phyloP scores from a whole-genome alignment of 2,113 vertebrate genomes.

The Agapornis roseicollis region DNA sequence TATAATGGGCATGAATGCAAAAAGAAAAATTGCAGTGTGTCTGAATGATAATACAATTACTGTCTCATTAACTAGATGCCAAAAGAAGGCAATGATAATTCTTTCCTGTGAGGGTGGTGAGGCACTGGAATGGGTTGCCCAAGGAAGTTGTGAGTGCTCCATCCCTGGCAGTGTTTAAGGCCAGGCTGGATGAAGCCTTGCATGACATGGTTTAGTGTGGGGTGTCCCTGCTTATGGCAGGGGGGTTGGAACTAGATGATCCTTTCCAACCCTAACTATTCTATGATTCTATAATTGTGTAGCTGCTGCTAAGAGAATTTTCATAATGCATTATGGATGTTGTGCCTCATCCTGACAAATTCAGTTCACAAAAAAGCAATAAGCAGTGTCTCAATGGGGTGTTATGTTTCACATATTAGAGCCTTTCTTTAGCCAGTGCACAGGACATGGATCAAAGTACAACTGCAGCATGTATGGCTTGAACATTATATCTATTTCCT shows the following conservation, averaged over 20 bases:
- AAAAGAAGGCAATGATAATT: neutral
- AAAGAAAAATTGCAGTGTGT: neutral
- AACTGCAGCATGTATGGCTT: neutral
- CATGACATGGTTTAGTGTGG: too few species aligned
- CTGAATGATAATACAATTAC: neutral
- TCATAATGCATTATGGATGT: neutral
- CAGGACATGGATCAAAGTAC: neutral
- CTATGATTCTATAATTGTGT: too few species aligned
- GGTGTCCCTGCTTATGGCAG: too few species aligned
- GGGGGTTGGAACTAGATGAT: too few species aligned
- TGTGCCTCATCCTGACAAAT: neutral
- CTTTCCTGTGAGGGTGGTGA: too few species aligned
- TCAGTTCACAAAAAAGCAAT: neutral
- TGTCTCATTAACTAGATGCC: neutral
- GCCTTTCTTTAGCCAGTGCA: neutral
- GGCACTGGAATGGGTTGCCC: too few species aligned
- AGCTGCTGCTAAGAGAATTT: neutral
- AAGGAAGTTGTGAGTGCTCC: too few species aligned
- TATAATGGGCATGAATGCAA: neutral
- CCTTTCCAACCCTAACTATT: too few species aligned
- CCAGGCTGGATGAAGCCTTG: too few species aligned
- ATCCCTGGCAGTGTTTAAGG: too few species aligned
- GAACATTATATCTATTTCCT: neutral
- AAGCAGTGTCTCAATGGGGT: neutral
- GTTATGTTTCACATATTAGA: neutral